Evolutionary conservation across 2,888 invertebrate species (phyloP).

Genomic region (Chaetogeoica ovagalla): DNA sequence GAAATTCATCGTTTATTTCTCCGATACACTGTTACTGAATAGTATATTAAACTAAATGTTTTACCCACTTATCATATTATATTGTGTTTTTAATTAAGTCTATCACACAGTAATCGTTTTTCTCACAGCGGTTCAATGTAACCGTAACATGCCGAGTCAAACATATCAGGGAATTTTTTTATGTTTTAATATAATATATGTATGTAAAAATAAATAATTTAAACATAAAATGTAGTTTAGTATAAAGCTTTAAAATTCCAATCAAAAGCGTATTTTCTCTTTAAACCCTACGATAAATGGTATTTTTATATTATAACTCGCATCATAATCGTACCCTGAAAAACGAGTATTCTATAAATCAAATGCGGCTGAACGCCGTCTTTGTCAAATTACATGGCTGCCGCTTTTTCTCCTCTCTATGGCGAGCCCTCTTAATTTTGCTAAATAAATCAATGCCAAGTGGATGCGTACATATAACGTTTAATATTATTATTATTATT

Average conservation of each 20-base stretch:
- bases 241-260: slow-evolving; percentile 42
- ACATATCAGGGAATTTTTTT: neutral
- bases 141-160: neutral
- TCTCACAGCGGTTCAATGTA: too few relatives aligned
- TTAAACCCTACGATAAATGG: slow-evolving; percentile 22
- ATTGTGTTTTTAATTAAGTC: neutral
- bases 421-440: slow-evolving; percentile 40
- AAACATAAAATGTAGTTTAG: neutral
- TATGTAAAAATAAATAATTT: too few relatives aligned
- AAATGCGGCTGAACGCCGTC: slow-evolving; percentile 30
- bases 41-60: too few relatives aligned
- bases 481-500: slow-evolving; percentile 8
- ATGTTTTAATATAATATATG: neutral
- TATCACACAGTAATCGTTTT: neutral
- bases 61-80: too few relatives aligned
- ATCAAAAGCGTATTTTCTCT: slow-evolving; percentile 17
- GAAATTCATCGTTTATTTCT: too few relatives aligned
- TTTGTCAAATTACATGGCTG: slow-evolving; percentile 42
- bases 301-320: slow-evolving; percentile 24
- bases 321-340: slow-evolving; percentile 38
- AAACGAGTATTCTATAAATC: slow-evolving; percentile 51
- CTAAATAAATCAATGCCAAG: slow-evolving; percentile 50
- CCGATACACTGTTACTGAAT: too few relatives aligned
- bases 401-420: slow-evolving; percentile 17
- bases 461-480: neutral